Percentiles rank a stretch among this genome's conserved stretches.
phyloP scores from a whole-genome alignment of 2,113 vertebrate genomes.

The Trachemys scripta region DNA sequence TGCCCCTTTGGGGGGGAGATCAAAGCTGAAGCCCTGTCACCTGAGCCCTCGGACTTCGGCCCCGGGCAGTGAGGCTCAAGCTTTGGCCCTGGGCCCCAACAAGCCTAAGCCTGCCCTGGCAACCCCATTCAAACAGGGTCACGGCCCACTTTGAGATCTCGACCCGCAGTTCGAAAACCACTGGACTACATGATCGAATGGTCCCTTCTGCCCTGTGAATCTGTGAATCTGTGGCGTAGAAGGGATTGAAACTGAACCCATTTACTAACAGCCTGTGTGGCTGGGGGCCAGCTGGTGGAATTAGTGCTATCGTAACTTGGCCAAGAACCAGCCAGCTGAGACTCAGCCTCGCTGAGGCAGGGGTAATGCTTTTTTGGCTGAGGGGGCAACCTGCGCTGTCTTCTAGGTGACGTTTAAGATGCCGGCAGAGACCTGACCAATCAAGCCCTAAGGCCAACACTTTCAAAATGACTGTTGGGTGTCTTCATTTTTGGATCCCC shows the following conservation, averaged over 20 bases:
- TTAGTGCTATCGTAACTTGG: not conserved
- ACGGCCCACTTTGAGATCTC: too few relatives aligned
- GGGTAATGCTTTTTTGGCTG: not conserved
- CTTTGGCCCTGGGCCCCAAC: too few relatives aligned
- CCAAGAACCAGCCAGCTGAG: not conserved
- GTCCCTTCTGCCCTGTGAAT: conserved; percentile 2
- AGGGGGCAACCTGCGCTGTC: not conserved
- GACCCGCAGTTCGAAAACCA: too few relatives aligned
- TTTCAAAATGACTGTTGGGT: not conserved
- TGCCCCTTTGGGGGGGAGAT: too few relatives aligned
- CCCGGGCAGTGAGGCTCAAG: too few relatives aligned
- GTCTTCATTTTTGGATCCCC: not conserved
- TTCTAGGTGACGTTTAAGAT: not conserved
- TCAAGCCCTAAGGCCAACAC: fast-evolving
- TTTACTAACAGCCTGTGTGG: not conserved
- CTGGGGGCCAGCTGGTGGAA: not conserved
- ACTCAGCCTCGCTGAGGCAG: not conserved
- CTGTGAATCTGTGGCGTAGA: not conserved
- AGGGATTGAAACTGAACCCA: not conserved
- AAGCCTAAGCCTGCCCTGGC: too few relatives aligned
- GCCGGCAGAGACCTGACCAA: not conserved
- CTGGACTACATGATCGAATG: not conserved
- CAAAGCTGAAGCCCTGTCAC: too few relatives aligned
- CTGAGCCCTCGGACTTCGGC: too few relatives aligned
- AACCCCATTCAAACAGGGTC: too few relatives aligned